Conservation (phyloP, 2,797 vertebrate species). For the Phrynocephalus forsythii region DNA sequence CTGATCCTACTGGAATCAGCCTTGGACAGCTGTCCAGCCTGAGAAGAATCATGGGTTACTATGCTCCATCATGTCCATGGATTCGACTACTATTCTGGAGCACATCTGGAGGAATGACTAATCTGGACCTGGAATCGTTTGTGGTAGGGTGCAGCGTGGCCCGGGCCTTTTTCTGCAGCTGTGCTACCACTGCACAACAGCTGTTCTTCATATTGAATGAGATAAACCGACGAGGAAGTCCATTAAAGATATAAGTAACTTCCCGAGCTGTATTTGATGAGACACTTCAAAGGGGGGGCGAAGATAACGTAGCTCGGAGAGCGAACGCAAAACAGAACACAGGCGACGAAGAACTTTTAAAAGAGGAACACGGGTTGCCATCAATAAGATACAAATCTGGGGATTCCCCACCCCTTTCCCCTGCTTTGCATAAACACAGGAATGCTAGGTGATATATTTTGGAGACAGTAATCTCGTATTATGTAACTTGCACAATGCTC, state of each 20-base stretch:
- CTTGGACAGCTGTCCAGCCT: background rate
- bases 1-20: background rate
- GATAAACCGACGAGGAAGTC: conserved; percentile 43
- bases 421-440: conserved; percentile 38
- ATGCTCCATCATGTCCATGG: background rate
- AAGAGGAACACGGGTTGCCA: conserved; percentile 15
- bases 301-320: conserved; percentile 25
- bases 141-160: background rate
- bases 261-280: conserved; percentile 51
- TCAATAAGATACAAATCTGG: conserved; percentile 34
- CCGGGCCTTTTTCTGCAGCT: conserved; percentile 15
- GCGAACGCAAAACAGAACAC: conserved; percentile 46
- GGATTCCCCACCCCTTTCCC: background rate
- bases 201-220: conserved; percentile 31
- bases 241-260: conserved; percentile 22
- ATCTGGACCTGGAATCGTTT: background rate
- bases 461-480: conserved; percentile 28
- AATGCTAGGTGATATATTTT: conserved; percentile 37
- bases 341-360: conserved; percentile 21
- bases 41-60: background rate
- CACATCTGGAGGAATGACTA: background rate
- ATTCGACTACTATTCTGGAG: background rate
- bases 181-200: background rate
- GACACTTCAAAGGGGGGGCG: conserved; percentile 35
- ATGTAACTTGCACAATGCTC: conserved; percentile 2